Evolutionary conservation across 2,113 vertebrate species (phyloP), one percentile per base, ranked within the genome.

Genomic region (Rhegmatorhina hoffmannsi): DNA sequence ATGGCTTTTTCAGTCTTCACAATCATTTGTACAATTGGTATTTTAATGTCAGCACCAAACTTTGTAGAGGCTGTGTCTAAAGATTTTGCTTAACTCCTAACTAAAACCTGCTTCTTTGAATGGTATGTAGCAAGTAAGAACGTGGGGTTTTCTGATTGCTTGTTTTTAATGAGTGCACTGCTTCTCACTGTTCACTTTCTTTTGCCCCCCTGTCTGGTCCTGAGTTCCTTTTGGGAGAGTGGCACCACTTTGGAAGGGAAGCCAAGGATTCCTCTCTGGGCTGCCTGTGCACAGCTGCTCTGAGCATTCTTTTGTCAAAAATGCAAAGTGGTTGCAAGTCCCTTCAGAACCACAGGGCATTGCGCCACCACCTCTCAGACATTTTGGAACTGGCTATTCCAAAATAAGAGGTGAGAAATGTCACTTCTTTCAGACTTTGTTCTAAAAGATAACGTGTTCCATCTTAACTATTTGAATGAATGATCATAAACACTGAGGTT

Each of bases 11-110:
- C 98, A 0, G 90, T 99, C 93, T 98, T 99, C 95, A 99, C 99
- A 23, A 98, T 99, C 93, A 98, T 99, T 95, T 99, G 99, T 97
- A 99, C 99, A 53, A 98, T 99, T 8, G 99, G 98, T 55, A 99
- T 99, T 96, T 98, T 99, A 88, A 99, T 99, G 99, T 99, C 99
- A 0, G 99, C 99, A 2, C 99, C 99, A 76, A 99, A 99, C 95
- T 99, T 99, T 31, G 98, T 98, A 13, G 99, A 99, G 93, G 99
- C 99, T 10, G 98, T 99, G 90, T 99, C 99, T 86, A 99, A 99
- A 97, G 99, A 99, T 97, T 99, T 99, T 67, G 98, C 97, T 72
- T 99, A 94, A 98, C 34, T 43, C 4, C 28, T 43, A 19, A 72
- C 34, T 52, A 60, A 20, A 56, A 7, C 53, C 55, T 52, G 56